Evolutionary conservation across 2,113 vertebrate species (phyloP).

Genomic region (Apodemus speciosus): DNA sequence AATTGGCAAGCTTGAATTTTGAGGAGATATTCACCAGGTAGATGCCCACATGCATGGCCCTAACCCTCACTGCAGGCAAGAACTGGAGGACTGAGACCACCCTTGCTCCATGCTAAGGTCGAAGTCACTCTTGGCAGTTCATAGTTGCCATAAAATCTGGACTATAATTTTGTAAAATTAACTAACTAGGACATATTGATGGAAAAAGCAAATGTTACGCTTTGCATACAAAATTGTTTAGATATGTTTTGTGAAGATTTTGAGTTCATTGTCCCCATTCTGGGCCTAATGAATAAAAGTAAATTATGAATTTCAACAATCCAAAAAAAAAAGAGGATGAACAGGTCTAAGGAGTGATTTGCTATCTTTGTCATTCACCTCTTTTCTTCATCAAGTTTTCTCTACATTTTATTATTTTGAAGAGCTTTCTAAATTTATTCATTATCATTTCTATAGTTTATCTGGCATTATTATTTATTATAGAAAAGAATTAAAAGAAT

Average conservation of each 20-base stretch:
- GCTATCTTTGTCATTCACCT: background rate
- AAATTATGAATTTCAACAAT: constrained; percentile 74
- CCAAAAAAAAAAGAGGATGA: constrained; percentile 57
- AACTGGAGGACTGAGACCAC: constrained; percentile 79
- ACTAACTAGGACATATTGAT: background rate
- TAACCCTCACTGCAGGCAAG: background rate
- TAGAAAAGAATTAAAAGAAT: background rate
- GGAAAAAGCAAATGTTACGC: background rate
- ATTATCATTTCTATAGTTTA: constrained; percentile 4
- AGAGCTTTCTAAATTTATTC: background rate
- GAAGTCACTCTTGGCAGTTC: background rate
- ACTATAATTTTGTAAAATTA: constrained; percentile 5
- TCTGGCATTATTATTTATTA: background rate
- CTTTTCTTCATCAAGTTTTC: background rate
- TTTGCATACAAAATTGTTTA: background rate
- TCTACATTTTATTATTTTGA: background rate
- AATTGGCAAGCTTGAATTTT: constrained; percentile 81
- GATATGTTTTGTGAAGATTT: background rate
- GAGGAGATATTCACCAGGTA: constrained; percentile 68
- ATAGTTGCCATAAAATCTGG: background rate
- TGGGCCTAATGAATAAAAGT: constrained; percentile 73
- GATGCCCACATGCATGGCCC: constrained; percentile 73
- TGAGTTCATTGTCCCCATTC: constrained; percentile 43
- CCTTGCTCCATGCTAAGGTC: background rate
- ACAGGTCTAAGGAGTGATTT: background rate